Evolutionary conservation across 2,113 vertebrate species (phyloP).

Genomic region (Aythya baeri): DNA sequence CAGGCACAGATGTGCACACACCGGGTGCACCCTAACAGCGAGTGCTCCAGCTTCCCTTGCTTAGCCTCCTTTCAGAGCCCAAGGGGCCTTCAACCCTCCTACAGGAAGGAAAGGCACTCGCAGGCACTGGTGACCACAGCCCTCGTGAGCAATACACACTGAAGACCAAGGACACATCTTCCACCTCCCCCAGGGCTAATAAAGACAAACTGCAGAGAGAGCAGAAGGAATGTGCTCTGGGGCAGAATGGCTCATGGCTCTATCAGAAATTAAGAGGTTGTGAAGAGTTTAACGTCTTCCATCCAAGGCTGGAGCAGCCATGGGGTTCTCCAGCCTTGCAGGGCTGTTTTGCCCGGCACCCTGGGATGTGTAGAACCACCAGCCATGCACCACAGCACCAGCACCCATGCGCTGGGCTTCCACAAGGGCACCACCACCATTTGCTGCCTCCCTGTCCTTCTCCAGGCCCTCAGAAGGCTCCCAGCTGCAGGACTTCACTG

Average conservation of each 20-base stretch:
- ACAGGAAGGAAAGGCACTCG: not conserved
- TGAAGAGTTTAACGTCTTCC: not conserved
- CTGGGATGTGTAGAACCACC: not conserved
- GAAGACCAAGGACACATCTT: not conserved
- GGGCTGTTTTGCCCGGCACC: fast-evolving
- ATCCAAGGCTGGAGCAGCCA: not conserved
- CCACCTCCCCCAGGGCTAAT: fast-evolving
- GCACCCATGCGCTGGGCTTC: not conserved
- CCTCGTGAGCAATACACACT: not conserved
- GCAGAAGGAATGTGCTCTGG: not conserved
- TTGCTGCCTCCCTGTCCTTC: not conserved
- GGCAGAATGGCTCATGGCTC: not conserved
- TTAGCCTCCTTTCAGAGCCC: not conserved
- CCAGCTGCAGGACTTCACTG: not conserved
- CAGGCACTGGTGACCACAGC: not conserved
- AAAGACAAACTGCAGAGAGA: not conserved
- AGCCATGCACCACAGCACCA: not conserved
- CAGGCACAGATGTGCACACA: not conserved
- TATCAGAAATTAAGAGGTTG: not conserved
- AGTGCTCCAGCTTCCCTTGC: not conserved
- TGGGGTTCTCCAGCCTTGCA: not conserved
- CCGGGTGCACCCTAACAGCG: not conserved
- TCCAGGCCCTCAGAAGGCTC: not conserved
- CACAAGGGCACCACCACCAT: not conserved
- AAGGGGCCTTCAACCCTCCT: not conserved